Evolutionary conservation across 1,140 invertebrate species (phyloP).

Genomic region (Bombus soroeensis): DNA sequence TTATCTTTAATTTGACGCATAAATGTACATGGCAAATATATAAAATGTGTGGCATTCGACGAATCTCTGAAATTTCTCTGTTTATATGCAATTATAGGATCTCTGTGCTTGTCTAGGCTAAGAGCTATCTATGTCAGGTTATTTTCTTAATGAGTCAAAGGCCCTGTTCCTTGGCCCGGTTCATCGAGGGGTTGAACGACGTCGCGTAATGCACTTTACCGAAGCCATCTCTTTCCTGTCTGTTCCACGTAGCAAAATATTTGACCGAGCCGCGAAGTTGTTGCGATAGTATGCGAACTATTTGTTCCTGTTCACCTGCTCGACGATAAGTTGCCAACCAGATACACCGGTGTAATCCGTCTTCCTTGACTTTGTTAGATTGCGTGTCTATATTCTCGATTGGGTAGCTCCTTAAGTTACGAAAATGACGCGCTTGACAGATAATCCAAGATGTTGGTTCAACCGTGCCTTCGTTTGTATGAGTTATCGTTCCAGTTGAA

Average conservation of each 20-base stretch:
- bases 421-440: background rate
- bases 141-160: slow-evolving; percentile 43
- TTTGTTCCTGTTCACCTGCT: slow-evolving; percentile 21
- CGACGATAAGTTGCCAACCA: background rate
- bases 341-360: background rate
- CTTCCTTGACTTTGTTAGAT: background rate
- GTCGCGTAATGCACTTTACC: slow-evolving; percentile 44
- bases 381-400: slow-evolving; percentile 9
- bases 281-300: slow-evolving; percentile 15
- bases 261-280: background rate
- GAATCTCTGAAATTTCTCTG: background rate
- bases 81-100: background rate
- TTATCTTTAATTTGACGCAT: background rate
- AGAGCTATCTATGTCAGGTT: slow-evolving; percentile 5
- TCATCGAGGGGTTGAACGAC: background rate
- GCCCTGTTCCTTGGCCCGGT: background rate
- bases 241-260: background rate
- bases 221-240: background rate
- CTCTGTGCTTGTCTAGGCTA: background rate
- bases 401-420: background rate
- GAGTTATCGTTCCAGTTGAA: background rate
- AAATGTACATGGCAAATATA: background rate
- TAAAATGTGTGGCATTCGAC: background rate
- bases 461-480: background rate
- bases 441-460: background rate